These are phyloP conservation scores for Bugula neritina DNA, from an alignment of 2,888 invertebrate species.

Conservation along the genomic window DNA sequence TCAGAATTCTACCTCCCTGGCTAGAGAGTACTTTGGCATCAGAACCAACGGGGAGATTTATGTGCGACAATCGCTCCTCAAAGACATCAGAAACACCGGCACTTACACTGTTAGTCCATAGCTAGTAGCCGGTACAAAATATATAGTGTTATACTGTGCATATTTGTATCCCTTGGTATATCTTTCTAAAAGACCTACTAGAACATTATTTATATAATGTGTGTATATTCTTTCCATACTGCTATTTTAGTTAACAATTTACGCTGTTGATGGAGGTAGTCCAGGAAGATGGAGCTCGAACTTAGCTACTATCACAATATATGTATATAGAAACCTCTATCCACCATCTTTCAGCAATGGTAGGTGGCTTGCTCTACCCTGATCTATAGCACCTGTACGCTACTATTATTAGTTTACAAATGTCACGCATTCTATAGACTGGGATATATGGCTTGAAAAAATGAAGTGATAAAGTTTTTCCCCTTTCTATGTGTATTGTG, in stretches of 20 bases:
- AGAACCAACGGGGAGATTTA: constrained; percentile 13
- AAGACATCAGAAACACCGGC: background rate
- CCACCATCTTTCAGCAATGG: constrained; percentile 2
- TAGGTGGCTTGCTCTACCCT: background rate
- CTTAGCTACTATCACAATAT: constrained; percentile 5
- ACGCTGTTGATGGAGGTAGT: constrained; percentile 14
- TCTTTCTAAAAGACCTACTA: too few relatives aligned
- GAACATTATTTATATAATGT: too few relatives aligned
- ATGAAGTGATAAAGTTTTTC: too few relatives aligned
- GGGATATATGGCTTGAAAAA: too few relatives aligned
- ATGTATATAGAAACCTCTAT: constrained; percentile 19
- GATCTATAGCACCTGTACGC: too few relatives aligned
- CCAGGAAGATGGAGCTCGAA: background rate
- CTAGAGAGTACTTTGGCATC: constrained; percentile 20
- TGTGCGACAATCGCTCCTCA: background rate
- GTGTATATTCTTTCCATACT: too few relatives aligned
- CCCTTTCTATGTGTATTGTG: too few relatives aligned
- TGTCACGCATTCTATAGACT: too few relatives aligned
- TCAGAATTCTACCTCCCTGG: background rate
- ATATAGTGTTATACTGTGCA: too few relatives aligned
- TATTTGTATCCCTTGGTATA: too few relatives aligned
- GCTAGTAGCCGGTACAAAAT: too few relatives aligned
- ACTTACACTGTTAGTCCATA: background rate
- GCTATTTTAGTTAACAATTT: constrained; percentile 1
- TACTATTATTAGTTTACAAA: too few relatives aligned